These are phyloP conservation scores for Labeo catla DNA, from an alignment of 2,113 vertebrate genomes.

Conservation along the genomic window DNA sequence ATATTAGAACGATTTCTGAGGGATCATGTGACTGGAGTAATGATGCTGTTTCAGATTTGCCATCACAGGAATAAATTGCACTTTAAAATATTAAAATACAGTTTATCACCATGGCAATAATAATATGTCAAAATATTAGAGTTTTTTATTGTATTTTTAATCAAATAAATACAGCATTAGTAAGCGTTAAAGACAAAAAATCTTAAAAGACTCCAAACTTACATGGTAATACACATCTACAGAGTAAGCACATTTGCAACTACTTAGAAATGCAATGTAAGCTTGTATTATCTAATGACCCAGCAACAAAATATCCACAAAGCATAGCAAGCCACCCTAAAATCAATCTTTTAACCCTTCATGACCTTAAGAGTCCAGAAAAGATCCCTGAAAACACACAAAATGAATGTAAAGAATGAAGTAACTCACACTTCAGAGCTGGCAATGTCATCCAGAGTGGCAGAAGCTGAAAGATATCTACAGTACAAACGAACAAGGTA, in stretches of 20 bases:
- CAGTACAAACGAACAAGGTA: constrained; percentile 77
- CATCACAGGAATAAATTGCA: too few relatives aligned
- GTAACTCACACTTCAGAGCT: constrained; percentile 86
- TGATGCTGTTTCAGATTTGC: too few relatives aligned
- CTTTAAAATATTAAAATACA: too few relatives aligned
- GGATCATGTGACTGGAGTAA: not conserved
- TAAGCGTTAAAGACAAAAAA: not conserved
- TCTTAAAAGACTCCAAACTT: not conserved
- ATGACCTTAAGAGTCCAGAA: not conserved
- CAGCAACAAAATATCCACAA: constrained; percentile 17
- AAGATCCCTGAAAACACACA: constrained; percentile 22
- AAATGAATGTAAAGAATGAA: constrained; percentile 40
- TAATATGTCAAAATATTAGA: not conserved
- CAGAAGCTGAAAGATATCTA: constrained; percentile 88
- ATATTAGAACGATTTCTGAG: not conserved
- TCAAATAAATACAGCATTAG: not conserved
- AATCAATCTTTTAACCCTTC: constrained; percentile 5
- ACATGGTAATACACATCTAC: not conserved
- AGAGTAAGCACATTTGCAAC: not conserved
- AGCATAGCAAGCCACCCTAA: constrained; percentile 27
- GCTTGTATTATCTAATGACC: not conserved
- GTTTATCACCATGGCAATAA: not conserved
- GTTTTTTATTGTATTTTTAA: not conserved
- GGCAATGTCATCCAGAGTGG: constrained; percentile 87
- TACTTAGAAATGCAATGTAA: not conserved